Evolutionary conservation across 2,113 vertebrate genomes (phyloP).

Genomic region (Aythya baeri): DNA sequence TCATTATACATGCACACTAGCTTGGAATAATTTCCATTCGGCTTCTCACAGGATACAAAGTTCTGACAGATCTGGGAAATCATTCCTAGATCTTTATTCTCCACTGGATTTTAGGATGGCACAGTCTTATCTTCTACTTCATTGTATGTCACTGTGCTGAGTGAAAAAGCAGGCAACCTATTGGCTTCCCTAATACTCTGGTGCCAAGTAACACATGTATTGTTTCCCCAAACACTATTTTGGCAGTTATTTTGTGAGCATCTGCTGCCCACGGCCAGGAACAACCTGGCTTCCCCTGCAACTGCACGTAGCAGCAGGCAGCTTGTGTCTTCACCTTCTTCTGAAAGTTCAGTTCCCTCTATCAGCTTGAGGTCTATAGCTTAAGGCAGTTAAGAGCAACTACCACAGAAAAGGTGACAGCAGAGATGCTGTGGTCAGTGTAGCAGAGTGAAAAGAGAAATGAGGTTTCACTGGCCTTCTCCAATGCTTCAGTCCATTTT

Average conservation of each 20-base stretch:
- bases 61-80: background rate
- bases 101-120: background rate
- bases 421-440: background rate
- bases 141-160: background rate
- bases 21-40: background rate
- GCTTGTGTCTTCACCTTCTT: background rate
- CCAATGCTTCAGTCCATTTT: background rate
- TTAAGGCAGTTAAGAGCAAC: background rate
- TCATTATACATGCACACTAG: background rate
- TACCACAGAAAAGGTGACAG: background rate
- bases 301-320: background rate
- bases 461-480: background rate
- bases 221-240: constrained; percentile 2
- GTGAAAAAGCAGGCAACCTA: constrained; percentile 25
- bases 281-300: background rate
- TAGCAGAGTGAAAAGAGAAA: constrained; percentile 40
- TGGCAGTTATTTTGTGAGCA: constrained; percentile 22
- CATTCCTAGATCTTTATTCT: background rate
- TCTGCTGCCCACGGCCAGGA: background rate
- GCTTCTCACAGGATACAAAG: background rate
- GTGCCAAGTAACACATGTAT: constrained; percentile 21
- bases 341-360: constrained; percentile 30
- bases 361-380: constrained; percentile 1
- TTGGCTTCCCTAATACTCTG: background rate
- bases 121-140: constrained; percentile 35